Evolutionary conservation across 2,113 vertebrate species (phyloP).

Genomic region (Sinocyclocheilus rhinocerous): DNA sequence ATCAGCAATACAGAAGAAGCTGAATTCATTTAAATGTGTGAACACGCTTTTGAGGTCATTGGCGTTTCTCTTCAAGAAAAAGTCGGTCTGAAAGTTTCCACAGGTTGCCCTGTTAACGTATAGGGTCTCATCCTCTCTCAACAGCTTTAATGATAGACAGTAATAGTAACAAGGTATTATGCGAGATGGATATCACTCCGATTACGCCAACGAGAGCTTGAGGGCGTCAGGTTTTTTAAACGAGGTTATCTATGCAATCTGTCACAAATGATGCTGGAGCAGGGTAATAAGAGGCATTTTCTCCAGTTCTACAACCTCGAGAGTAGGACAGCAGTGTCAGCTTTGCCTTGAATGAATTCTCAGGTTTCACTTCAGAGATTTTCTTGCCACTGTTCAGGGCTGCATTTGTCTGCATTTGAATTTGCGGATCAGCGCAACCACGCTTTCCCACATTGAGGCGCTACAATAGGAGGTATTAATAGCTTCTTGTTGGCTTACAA

Average conservation of each 20-base stretch:
- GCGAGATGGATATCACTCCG: constrained; percentile 75
- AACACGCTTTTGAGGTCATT: constrained; percentile 42
- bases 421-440: background rate
- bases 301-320: constrained; percentile 31
- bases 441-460: background rate
- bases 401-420: background rate
- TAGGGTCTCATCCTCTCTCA: constrained; percentile 61
- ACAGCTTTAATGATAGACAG: constrained; percentile 69
- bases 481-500: constrained; percentile 32
- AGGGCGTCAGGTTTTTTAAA: constrained; percentile 72
- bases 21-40: constrained; percentile 17
- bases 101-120: constrained; percentile 61
- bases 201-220: constrained; percentile 73
- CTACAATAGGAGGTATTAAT: constrained; percentile 43
- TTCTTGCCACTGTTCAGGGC: background rate
- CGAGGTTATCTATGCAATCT: constrained; percentile 66
- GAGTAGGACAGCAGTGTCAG: constrained; percentile 53
- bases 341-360: constrained; percentile 29
- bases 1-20: constrained; percentile 56
- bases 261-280: constrained; percentile 74
- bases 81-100: background rate
- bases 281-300: constrained; percentile 67
- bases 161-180: constrained; percentile 75
- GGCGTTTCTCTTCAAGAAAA: constrained; percentile 47
- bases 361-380: constrained; percentile 29